Evolutionary conservation across 2,888 invertebrate species (phyloP).

Genomic region (Temnothorax rugatulus): DNA sequence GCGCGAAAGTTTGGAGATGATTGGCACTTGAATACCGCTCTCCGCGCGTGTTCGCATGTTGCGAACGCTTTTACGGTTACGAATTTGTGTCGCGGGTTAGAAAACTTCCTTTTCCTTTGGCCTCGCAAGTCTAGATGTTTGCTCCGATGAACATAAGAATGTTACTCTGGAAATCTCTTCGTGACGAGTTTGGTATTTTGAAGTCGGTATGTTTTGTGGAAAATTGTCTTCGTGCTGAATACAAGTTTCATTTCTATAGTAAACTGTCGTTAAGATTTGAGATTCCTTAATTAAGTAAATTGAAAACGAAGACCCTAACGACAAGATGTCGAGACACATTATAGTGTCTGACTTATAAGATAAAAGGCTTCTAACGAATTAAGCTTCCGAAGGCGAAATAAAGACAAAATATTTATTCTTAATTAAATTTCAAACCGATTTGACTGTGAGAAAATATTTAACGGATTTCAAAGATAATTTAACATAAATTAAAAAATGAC

Average conservation of each 20-base stretch:
- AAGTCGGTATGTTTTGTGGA: not conserved
- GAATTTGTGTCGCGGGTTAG: slow-evolving; percentile 18
- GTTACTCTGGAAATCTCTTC: not conserved
- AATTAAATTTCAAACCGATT: slow-evolving; percentile 1
- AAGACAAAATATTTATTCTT: not conserved
- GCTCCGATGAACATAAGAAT: not conserved
- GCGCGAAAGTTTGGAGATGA: slow-evolving; percentile 36
- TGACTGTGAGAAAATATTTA: not conserved
- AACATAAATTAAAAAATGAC: not conserved
- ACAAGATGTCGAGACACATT: not conserved
- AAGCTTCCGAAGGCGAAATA: not conserved
- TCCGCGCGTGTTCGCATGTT: not conserved
- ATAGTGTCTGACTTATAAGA: not conserved
- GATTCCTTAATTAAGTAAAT: slow-evolving; percentile 10
- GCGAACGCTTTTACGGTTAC: slow-evolving; percentile 11
- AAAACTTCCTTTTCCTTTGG: slow-evolving; percentile 15
- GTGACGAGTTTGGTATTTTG: not conserved
- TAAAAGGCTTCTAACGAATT: slow-evolving; percentile 2
- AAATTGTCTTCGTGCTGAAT: not conserved
- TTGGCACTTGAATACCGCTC: slow-evolving; percentile 35
- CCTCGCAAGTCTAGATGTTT: not conserved
- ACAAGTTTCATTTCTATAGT: slow-evolving; percentile 4
- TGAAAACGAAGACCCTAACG: not conserved
- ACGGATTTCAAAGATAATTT: not conserved
- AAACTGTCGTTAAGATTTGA: not conserved